phyloP scores from a whole-genome alignment of 2,888 invertebrate genomes.

The Caenorhabditis uteleia region DNA sequence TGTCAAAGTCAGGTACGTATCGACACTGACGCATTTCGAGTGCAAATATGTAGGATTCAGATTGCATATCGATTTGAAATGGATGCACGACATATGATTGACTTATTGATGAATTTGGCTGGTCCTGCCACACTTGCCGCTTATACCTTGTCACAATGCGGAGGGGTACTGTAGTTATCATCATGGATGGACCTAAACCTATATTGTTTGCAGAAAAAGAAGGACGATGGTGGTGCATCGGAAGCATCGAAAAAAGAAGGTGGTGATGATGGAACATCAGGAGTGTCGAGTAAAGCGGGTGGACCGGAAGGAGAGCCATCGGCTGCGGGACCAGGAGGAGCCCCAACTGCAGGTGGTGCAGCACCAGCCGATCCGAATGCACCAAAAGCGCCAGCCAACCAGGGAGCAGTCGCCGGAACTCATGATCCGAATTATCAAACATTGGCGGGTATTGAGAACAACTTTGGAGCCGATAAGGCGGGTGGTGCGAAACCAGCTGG shows the following conservation, averaged over 20 bases:
- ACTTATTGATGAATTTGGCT: too few relatives aligned
- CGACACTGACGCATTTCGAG: too few relatives aligned
- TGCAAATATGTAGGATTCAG: too few relatives aligned
- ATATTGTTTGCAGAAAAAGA: too few relatives aligned
- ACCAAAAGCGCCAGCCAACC: too few relatives aligned
- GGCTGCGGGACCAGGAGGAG: neutral
- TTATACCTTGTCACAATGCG: neutral
- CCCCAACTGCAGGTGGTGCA: neutral
- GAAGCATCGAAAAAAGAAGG: neutral
- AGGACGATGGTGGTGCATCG: conserved; percentile 4
- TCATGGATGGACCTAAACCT: neutral
- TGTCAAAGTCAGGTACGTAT: too few relatives aligned
- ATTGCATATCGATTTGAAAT: too few relatives aligned
- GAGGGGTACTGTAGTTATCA: neutral
- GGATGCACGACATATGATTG: too few relatives aligned
- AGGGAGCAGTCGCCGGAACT: conserved; percentile 2
- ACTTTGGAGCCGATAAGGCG: too few relatives aligned
- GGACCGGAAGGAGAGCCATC: too few relatives aligned
- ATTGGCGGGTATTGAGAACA: conserved; percentile 25
- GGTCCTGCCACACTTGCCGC: neutral
- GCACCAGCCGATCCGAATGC: neutral
- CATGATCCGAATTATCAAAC: conserved; percentile 37
- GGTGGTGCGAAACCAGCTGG: too few relatives aligned
- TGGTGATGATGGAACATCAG: conserved; percentile 1
- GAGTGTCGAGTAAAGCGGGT: conserved; percentile 6